Evolutionary conservation across 1,140 invertebrate genomes (phyloP).

Genomic region (Panonychus citri): DNA sequence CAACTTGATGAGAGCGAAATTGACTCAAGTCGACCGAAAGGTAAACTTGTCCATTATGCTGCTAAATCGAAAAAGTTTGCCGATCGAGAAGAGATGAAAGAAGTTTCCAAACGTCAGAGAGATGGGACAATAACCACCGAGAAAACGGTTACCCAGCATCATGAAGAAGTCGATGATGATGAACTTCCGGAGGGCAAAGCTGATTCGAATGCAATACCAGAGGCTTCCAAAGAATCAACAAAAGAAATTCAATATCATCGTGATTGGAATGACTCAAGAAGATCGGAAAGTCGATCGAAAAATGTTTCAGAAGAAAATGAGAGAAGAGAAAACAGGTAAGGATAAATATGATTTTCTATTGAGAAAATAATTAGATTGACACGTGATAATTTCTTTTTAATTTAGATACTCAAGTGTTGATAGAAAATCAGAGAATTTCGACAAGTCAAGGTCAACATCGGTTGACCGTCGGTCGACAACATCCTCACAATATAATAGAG

Average conservation of each 20-base stretch:
- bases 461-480: no score
- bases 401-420: no score
- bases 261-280: background rate
- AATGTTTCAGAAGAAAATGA: no score
- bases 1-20: constrained; percentile 3
- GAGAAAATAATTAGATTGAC: no score
- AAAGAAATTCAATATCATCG: background rate
- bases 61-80: constrained; percentile 42
- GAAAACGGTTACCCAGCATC: constrained; percentile 25
- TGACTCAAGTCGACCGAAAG: background rate
- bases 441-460: no score
- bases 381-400: no score
- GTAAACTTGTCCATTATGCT: constrained; percentile 14
- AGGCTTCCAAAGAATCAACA: background rate
- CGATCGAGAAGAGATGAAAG: constrained; percentile 52
- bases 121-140: constrained; percentile 65
- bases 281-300: no score
- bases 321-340: no score
- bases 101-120: constrained; percentile 27
- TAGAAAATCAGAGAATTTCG: no score
- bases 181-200: constrained; percentile 34
- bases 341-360: no score
- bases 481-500: no score
- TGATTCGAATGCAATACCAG: background rate
- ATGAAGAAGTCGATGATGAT: constrained; percentile 34